Evolutionary conservation across 2,797 vertebrate species (phyloP), one percentile per base, ranked within the genome.

Genomic region (Lagocephalus sceleratus): DNA sequence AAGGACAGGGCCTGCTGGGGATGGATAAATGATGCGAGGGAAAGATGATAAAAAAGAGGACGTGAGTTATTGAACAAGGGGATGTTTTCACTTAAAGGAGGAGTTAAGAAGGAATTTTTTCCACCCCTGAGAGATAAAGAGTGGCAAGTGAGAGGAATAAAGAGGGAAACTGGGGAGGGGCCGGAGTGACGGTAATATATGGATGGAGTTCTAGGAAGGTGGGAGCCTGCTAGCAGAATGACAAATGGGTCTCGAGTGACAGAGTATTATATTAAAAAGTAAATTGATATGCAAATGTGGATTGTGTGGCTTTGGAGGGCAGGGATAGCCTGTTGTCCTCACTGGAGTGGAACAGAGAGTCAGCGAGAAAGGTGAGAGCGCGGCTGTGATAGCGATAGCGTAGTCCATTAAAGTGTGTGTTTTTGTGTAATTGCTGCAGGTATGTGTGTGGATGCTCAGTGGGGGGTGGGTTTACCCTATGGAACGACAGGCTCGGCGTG

Each of bases 221-320:
- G 65, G 78, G 67, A 42, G 75, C 80, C 79, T 70, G 65, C 74
- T 71, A 60, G 71, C 65, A 39, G 69, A 85, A 85, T 88, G 87
- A 90, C 79, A 85, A 89, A 88, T 83, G 81, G 79, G 67, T 88
- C 82, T 87, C 76, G 71, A 85, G 81, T 88, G 88, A 87, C 84
- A 87, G 83, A 85, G 79, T 84, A 84, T 90, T 88, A 87, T 87
- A 86, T 85, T 79, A 81, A 88, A 88, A 88, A 87, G 84, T 84
- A 90, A 89, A 91, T 87, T 89, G 87, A 91, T 90, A 91, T 91
- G 90, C 86, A 91, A 90, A 91, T 91, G 81, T 71, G 55, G 73
- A 81, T 73, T 71, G 70, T 82, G 81, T 85, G 76, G 80, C 84
- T 85, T 83, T 81, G 72, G 78, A 82, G 82, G 70, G 84, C 84